Base-by-base conservation (phyloP, 1,140 invertebrate species). In the Eumaeus atala region DNA sequence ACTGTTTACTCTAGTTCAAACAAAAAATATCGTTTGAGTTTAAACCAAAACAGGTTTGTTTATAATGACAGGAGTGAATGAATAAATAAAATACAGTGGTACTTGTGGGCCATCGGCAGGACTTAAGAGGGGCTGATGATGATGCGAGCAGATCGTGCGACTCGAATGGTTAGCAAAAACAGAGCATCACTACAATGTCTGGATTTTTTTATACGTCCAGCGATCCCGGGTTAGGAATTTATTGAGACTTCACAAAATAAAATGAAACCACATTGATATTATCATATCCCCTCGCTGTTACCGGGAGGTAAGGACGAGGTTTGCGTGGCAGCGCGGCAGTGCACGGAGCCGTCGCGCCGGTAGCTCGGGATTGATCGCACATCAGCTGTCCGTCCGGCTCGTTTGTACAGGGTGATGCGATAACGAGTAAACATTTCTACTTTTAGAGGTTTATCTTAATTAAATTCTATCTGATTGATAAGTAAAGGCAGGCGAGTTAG, bases 181-280 rank as follows among this genome's bases (percentile, higher is more conserved):
- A 70, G 67, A 66, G 42, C 16, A 51, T 42, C 40, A 58, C 57
- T 62, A 74, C 72, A 71, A 72, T 77, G 77, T 75, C 71, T 67
- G 67, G 70, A 64, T 77, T 83, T 80, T 78, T 75, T 66, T 74
- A 68, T 74, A 67, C 68, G 66, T 63, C 66, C 72, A 69, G 79
- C 79, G 77, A 76, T 77, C 40, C 40, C 14, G 40, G 40, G 73
- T 78, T 77, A 77, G 76, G 74, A 81, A 84, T 84, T 82, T 84
- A 82, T 84, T 82, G 81, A 79, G 72, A 70, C 75, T 69, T 74
- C 70, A 44, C 53, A 64, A 70, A 70, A 70, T 67, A 64, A 72
- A 68, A 68, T 51, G 56, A 64, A 55, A 61, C 38, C 53, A 16
- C 21, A 16, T 6, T 9, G 18, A 34, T 14, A 42, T 47, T 53